phyloP scores from a whole-genome alignment of 2,113 vertebrate species.

The Hiodon alosoides region DNA sequence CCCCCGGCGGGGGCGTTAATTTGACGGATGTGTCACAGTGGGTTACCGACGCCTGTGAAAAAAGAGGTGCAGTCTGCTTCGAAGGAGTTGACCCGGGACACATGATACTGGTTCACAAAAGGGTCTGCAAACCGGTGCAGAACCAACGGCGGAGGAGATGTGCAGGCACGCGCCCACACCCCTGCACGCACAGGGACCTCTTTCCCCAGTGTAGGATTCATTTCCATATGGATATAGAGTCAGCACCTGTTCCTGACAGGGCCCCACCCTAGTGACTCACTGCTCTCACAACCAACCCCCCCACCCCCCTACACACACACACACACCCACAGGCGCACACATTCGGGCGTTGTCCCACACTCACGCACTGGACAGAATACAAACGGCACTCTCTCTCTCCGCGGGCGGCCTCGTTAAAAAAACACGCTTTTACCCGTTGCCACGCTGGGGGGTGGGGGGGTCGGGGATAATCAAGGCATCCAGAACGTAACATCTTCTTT shows the following conservation, averaged over 20 bases:
- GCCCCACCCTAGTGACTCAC: not conserved
- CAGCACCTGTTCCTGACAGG: not conserved
- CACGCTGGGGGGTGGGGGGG: too few species aligned
- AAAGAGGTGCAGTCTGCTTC: not conserved
- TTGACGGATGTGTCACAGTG: not conserved
- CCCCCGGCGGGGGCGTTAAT: too few species aligned
- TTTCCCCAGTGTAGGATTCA: not conserved
- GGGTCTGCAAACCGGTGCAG: too few species aligned
- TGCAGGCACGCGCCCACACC: too few species aligned
- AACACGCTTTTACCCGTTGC: too few species aligned
- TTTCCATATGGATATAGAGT: not conserved
- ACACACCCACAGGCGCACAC: slow-evolving; percentile 14
- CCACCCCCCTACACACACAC: not conserved
- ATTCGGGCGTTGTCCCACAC: not conserved
- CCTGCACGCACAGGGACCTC: not conserved
- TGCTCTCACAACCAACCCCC: not conserved
- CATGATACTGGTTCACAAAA: not conserved
- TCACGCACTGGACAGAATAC: not conserved
- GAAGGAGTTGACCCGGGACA: not conserved
- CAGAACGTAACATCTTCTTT: too few species aligned
- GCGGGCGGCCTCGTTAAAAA: too few species aligned
- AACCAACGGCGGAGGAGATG: too few species aligned
- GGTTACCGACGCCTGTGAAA: not conserved
- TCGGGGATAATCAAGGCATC: too few species aligned
- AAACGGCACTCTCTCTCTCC: too few species aligned